A percentile compares a stretch with the other conserved stretches of the same genome.
phyloP scores from a whole-genome alignment of 2,113 vertebrate genomes.

The Oxyura jamaicensis region DNA sequence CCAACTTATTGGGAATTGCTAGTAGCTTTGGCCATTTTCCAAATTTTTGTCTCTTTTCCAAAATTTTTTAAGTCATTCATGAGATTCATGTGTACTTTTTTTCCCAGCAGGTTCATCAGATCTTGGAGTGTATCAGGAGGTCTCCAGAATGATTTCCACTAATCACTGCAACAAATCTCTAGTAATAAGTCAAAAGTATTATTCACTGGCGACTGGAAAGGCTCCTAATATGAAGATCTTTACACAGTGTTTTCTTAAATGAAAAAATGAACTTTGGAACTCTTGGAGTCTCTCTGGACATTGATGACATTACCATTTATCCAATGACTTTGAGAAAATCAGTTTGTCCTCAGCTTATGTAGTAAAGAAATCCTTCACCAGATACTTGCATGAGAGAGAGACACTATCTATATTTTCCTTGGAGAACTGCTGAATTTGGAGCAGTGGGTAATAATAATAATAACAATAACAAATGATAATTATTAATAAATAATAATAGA shows the following conservation, averaged over 20 bases:
- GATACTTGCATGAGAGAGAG: neutral
- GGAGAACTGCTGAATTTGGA: neutral
- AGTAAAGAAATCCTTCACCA: neutral
- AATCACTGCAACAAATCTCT: neutral
- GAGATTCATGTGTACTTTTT: rapidly evolving
- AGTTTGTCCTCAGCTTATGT: neutral
- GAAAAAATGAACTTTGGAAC: neutral
- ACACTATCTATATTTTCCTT: neutral
- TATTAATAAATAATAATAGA: too few relatives aligned
- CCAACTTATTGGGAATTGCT: neutral
- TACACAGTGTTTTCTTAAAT: neutral
- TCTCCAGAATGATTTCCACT: neutral
- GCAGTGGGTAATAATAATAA: neutral
- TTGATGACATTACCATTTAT: neutral
- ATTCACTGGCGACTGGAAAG: neutral
- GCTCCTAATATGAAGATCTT: neutral
- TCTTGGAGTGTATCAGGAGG: neutral
- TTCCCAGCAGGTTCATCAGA: neutral
- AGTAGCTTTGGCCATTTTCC: neutral
- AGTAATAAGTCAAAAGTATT: rapidly evolving
- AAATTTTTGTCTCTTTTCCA: neutral
- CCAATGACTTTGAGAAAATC: neutral
- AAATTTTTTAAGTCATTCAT: neutral
- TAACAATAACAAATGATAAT: too few relatives aligned
- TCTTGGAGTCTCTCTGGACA: neutral